These are phyloP conservation scores for Cyrtorhinus lividipennis DNA, from an alignment of 1,140 invertebrate genomes.

Conservation along the genomic window DNA sequence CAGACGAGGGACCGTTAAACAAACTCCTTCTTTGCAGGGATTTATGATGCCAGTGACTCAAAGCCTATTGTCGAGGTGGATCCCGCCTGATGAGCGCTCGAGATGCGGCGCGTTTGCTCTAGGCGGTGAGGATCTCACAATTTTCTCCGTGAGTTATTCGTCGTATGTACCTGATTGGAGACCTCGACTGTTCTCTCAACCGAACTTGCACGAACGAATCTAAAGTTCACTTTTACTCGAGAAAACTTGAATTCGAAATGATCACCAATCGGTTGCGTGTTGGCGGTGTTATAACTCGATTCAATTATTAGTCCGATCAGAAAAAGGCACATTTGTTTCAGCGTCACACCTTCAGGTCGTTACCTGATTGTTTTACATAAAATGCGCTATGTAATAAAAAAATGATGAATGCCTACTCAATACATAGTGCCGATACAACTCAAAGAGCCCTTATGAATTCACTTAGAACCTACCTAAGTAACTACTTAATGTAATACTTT, in stretches of 20 bases:
- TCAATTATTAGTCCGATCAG: background rate
- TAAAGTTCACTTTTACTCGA: background rate
- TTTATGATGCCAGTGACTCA: conserved; percentile 11
- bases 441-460: background rate
- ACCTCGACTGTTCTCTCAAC: too few relatives aligned
- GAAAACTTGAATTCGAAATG: background rate
- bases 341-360: too few relatives aligned
- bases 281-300: background rate
- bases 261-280: background rate
- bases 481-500: background rate
- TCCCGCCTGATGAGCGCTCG: conserved; percentile 11
- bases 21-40: conserved; percentile 10
- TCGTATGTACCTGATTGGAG: too few relatives aligned
- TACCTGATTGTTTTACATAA: too few relatives aligned
- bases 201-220: background rate
- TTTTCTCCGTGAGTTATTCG: too few relatives aligned
- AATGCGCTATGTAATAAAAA: background rate
- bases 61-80: conserved; percentile 14
- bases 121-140: conserved; percentile 9
- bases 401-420: too few relatives aligned
- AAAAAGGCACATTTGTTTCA: too few relatives aligned
- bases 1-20: too few relatives aligned
- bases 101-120: conserved; percentile 13
- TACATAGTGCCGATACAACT: too few relatives aligned
- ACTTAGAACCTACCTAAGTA: background rate